Conservation (phyloP, 2,797 vertebrate species). For the Acomys russatus region DNA sequence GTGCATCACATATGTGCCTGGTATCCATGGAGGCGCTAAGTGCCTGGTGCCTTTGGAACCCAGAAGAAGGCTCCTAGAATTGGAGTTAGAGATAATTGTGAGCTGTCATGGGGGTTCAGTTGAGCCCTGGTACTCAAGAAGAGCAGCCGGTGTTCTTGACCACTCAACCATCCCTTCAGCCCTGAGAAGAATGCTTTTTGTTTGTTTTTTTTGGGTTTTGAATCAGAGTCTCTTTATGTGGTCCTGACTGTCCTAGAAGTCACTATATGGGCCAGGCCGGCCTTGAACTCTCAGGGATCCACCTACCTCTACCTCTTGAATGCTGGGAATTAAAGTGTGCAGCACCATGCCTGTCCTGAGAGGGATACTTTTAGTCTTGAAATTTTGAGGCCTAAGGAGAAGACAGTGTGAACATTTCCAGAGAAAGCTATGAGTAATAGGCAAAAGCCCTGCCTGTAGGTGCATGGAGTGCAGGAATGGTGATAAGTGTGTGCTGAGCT, state of each 20-base stretch:
- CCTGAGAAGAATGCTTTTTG: background rate
- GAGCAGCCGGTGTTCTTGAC: background rate
- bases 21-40: background rate
- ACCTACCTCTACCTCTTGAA: background rate
- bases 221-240: background rate
- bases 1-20: background rate
- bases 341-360: background rate
- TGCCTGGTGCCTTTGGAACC: background rate
- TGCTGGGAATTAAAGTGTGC: background rate
- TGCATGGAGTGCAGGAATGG: background rate
- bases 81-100: background rate
- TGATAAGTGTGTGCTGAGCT: background rate
- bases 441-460: background rate
- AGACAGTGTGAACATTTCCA: background rate
- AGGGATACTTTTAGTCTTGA: conserved; percentile 14
- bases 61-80: background rate
- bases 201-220: background rate
- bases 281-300: background rate
- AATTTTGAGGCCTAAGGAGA: background rate
- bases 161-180: background rate
- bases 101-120: background rate
- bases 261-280: background rate
- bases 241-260: background rate
- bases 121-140: background rate
- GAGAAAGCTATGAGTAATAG: background rate